A percentile compares a stretch with the other conserved stretches of the same genome.
Evolutionary conservation across 2,797 vertebrate genomes (phyloP).

Genomic region (Antennarius maculatus): DNA sequence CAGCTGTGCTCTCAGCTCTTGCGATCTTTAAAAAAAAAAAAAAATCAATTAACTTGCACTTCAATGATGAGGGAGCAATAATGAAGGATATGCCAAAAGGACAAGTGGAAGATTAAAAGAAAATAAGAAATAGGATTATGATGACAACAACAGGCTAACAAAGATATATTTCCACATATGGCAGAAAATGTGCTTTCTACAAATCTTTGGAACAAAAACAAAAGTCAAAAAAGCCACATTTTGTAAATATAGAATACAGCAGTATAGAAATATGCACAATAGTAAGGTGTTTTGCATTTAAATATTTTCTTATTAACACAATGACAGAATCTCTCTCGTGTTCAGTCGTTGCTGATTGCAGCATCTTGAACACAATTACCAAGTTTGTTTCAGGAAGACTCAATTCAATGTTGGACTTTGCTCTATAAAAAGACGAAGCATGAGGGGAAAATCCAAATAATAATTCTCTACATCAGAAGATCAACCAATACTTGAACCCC

Average conservation of each 20-base stretch:
- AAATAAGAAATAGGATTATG: conserved; percentile 71
- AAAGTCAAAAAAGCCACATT: conserved; percentile 77
- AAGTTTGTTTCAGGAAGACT: conserved; percentile 78
- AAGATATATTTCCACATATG: conserved; percentile 77
- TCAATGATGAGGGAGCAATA: conserved; percentile 55
- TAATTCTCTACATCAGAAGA: conserved; percentile 57
- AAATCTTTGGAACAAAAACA: conserved; percentile 86
- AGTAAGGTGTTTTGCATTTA: conserved; percentile 80
- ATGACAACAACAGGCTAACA: conserved; percentile 68
- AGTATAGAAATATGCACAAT: conserved; percentile 82
- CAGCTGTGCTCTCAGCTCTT: conserved; percentile 23
- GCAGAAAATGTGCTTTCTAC: conserved; percentile 83
- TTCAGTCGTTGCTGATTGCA: conserved; percentile 67
- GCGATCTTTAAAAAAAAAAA: conserved; percentile 21
- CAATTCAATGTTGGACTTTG: conserved; percentile 65
- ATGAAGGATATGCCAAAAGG: conserved; percentile 45
- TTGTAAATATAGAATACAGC: conserved; percentile 79
- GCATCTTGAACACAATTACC: conserved; percentile 62
- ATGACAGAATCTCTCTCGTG: conserved; percentile 63
- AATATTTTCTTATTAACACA: conserved; percentile 68
- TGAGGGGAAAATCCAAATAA: conserved; percentile 65
- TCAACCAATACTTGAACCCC: conserved; percentile 46
- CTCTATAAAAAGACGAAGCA: conserved; percentile 69
- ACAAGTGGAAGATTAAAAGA: conserved; percentile 56
- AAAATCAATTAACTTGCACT: conserved; percentile 54